phyloP scores from a whole-genome alignment of 2,888 invertebrate species.

The Hyles lineata region DNA sequence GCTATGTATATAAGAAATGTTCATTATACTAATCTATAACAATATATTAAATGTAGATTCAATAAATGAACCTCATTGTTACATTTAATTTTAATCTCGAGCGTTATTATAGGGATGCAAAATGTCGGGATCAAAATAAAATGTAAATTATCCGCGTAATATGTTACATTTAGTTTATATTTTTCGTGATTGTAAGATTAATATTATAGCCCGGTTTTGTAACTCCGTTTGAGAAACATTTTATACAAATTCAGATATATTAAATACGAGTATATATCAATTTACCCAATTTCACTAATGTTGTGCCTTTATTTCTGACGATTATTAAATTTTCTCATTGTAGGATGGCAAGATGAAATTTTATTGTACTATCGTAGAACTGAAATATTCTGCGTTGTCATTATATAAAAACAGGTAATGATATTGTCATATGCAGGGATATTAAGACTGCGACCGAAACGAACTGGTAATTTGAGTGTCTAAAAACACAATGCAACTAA shows the following conservation, averaged over 20 bases:
- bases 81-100: neutral
- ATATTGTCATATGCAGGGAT: no score
- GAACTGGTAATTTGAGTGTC: no score
- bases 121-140: neutral
- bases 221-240: no score
- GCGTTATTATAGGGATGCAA: neutral
- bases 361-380: no score
- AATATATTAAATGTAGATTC: neutral
- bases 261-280: neutral
- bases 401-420: no score
- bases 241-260: neutral
- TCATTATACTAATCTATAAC: neutral
- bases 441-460: no score
- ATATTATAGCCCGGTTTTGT: neutral
- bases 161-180: neutral
- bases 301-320: neutral
- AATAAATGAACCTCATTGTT: neutral
- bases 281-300: neutral
- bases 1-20: slow-evolving; percentile 12
- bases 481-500: no score
- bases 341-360: no score
- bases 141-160: neutral
- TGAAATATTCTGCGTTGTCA: no score
- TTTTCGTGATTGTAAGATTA: neutral
- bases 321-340: no score